Percentiles rank a stretch among this genome's conserved stretches.
Evolutionary conservation across 2,797 vertebrate genomes (phyloP).

Genomic region (Florisuga fusca): DNA sequence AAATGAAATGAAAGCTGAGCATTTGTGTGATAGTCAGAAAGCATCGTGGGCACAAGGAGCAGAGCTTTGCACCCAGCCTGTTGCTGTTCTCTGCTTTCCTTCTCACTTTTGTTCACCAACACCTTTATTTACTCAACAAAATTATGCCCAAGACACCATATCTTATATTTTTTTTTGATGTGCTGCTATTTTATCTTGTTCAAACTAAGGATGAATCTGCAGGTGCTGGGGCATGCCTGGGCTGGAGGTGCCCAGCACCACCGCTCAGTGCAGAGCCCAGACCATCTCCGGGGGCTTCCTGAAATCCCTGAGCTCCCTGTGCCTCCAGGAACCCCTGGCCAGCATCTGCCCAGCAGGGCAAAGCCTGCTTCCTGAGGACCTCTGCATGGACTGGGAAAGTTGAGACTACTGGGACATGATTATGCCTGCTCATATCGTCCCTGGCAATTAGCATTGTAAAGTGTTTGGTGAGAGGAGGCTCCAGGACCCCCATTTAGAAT

Average conservation of each 20-base stretch:
- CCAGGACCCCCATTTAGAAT: constrained; percentile 47
- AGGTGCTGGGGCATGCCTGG: neutral
- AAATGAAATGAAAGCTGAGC: neutral
- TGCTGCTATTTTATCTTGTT: neutral
- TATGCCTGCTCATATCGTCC: neutral
- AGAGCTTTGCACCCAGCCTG: neutral
- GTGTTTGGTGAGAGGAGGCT: constrained; percentile 27
- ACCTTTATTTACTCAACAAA: neutral
- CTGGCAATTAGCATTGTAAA: neutral
- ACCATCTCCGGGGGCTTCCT: neutral
- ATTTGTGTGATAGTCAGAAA: neutral
- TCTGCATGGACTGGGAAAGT: neutral
- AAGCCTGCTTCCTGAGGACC: neutral
- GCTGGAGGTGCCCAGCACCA: neutral
- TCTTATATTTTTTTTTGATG: neutral
- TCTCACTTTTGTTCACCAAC: neutral
- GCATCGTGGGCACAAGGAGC: rapidly evolving
- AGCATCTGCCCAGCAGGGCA: neutral
- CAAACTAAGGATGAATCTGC: neutral
- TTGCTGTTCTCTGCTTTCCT: neutral
- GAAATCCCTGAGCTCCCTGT: rapidly evolving
- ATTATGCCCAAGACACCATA: neutral
- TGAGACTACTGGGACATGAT: neutral
- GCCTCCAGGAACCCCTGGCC: rapidly evolving
- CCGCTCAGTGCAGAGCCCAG: neutral